phyloP scores from a whole-genome alignment of 2,888 invertebrate species.

The Athetis lepigone region DNA sequence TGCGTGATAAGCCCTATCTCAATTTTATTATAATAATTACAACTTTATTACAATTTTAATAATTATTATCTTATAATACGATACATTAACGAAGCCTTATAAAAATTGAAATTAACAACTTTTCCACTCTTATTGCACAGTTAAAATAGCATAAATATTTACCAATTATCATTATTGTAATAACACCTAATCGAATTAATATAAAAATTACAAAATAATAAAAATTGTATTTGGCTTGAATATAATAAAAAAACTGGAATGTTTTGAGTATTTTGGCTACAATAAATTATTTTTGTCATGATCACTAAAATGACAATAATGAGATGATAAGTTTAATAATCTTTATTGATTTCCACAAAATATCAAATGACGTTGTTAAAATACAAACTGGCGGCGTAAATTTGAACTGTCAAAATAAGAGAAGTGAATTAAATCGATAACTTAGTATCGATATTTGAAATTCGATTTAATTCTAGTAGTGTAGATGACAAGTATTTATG shows the following conservation, averaged over 20 bases:
- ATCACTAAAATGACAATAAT: conserved; percentile 49
- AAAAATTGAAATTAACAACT: conserved; percentile 81
- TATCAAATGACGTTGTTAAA: conserved; percentile 19
- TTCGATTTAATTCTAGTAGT: conserved; percentile 64
- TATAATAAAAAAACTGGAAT: conserved; percentile 66
- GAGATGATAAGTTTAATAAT: conserved; percentile 24
- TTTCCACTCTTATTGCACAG: conserved; percentile 87
- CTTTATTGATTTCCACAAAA: conserved; percentile 33
- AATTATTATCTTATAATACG: conserved; percentile 69
- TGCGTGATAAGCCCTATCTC: conserved; percentile 85
- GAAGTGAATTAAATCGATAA: conserved; percentile 36
- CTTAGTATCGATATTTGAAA: conserved; percentile 58
- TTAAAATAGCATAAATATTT: conserved; percentile 84
- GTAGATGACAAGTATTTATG: conserved; percentile 74
- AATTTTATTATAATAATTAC: conserved; percentile 80
- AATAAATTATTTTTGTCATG: conserved; percentile 70
- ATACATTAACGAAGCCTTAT: conserved; percentile 74
- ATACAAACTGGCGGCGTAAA: conserved; percentile 55
- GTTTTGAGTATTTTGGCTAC: conserved; percentile 72
- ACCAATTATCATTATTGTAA: conserved; percentile 73
- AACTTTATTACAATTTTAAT: conserved; percentile 87
- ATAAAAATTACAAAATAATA: conserved; percentile 74
- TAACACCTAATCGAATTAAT: conserved; percentile 77
- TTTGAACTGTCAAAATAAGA: conserved; percentile 53
- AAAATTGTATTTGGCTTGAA: conserved; percentile 74